A percentile compares a stretch with the other conserved stretches of the same genome.
Evolutionary conservation across 2,113 vertebrate genomes (phyloP).

Genomic region (Cygnus atratus): DNA sequence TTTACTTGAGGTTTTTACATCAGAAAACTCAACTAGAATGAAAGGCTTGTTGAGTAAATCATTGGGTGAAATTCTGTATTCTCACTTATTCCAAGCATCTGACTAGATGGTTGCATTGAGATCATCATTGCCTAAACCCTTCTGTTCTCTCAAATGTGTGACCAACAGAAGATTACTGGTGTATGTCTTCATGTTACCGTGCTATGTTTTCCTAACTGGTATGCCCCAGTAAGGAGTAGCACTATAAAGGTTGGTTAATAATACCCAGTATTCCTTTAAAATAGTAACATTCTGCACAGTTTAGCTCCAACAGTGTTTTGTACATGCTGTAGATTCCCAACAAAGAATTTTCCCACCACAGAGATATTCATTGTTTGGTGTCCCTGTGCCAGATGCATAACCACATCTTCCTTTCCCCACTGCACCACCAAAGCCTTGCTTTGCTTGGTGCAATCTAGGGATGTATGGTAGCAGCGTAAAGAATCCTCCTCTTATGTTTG

Average conservation of each 20-base stretch:
- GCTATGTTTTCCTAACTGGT: not conserved
- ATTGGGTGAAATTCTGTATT: slow-evolving; percentile 13
- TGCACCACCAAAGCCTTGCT: not conserved
- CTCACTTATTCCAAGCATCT: not conserved
- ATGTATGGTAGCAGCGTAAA: not conserved
- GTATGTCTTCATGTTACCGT: not conserved
- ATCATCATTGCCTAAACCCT: not conserved
- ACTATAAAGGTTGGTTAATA: not conserved
- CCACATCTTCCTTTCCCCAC: not conserved
- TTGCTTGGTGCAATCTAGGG: not conserved
- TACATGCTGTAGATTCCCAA: not conserved
- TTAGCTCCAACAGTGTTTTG: not conserved
- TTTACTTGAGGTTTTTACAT: slow-evolving; percentile 9
- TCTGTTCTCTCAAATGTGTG: not conserved
- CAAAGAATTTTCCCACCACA: not conserved
- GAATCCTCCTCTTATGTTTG: not conserved
- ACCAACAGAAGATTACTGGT: not conserved
- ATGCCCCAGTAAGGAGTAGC: not conserved
- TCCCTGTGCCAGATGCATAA: not conserved
- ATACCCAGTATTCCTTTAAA: not conserved
- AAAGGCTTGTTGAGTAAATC: not conserved
- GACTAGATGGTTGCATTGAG: not conserved
- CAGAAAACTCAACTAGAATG: slow-evolving; percentile 16
- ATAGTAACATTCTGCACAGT: not conserved
- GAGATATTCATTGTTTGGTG: not conserved